A percentile compares a stretch with the other conserved stretches of the same genome.
These are phyloP conservation scores for Nycticebus coucang DNA, from an alignment of 2,113 vertebrate species.

Conservation along the genomic window DNA sequence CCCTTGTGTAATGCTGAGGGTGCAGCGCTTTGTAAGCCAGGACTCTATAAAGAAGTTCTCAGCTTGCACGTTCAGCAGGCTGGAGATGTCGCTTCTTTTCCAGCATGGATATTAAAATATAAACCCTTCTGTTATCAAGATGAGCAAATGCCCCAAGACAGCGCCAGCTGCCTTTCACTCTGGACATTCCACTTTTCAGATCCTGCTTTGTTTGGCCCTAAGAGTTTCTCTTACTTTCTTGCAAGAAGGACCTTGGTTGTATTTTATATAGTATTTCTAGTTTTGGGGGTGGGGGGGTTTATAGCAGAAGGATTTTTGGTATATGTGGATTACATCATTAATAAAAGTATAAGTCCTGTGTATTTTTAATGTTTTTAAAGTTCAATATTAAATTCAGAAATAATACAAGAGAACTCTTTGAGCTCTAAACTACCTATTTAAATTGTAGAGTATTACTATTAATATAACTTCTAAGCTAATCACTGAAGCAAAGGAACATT, in stretches of 20 bases:
- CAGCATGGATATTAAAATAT: background rate
- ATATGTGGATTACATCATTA: background rate
- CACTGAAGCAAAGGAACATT: background rate
- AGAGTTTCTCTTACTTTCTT: background rate
- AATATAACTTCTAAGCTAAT: background rate
- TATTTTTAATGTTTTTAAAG: background rate
- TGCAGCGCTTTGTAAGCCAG: background rate
- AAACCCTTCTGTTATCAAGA: background rate
- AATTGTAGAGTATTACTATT: background rate
- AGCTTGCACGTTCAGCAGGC: background rate
- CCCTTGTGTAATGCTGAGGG: background rate
- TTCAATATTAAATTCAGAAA: background rate
- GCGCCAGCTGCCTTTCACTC: background rate
- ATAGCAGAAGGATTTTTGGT: background rate
- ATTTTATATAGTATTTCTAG: background rate
- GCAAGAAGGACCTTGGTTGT: background rate
- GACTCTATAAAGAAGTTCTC: background rate
- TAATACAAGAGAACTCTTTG: background rate
- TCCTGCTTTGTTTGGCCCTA: background rate
- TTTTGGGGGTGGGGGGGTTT: too few relatives aligned
- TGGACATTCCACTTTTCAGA: background rate
- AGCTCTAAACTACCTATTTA: background rate
- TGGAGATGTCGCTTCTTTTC: too few relatives aligned
- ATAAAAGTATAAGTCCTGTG: background rate
- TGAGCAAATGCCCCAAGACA: background rate